Percentiles rank a stretch among this genome's conserved stretches.
Evolutionary conservation across 2,113 vertebrate genomes (phyloP).

Genomic region (Tetrao urogallus): DNA sequence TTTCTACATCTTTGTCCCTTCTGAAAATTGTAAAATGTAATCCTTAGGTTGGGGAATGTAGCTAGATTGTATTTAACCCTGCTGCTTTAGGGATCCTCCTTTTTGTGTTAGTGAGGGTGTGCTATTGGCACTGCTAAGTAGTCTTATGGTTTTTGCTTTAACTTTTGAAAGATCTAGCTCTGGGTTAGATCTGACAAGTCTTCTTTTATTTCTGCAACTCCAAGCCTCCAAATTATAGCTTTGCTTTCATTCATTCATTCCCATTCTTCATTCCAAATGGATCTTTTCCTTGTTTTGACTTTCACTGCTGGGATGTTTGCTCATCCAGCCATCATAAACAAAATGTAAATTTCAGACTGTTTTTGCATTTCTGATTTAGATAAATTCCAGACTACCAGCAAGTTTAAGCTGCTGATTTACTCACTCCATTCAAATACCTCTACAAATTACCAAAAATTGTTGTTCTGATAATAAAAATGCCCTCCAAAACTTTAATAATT

Average conservation of each 20-base stretch:
- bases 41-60: not conserved
- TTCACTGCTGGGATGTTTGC: not conserved
- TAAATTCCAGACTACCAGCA: conserved; percentile 6
- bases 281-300: not conserved
- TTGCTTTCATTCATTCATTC: not conserved
- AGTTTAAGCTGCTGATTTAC: conserved; percentile 27
- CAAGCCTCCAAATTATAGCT: not conserved
- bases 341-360: conserved; percentile 6
- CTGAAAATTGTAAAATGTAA: conserved; percentile 2
- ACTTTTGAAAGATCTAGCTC: not conserved
- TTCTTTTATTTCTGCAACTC: not conserved
- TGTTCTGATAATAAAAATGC: not conserved
- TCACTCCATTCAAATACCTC: not conserved
- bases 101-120: not conserved
- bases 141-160: not conserved
- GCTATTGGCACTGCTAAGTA: not conserved
- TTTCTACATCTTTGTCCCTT: not conserved
- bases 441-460: not conserved
- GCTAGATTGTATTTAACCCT: not conserved
- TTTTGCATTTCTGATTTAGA: not conserved
- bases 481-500: not conserved
- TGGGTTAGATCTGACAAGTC: not conserved
- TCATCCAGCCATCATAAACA: not conserved
- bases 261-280: not conserved
- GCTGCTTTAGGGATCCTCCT: not conserved